phyloP scores from a whole-genome alignment of 1,140 invertebrate species.

The Drosophila mojavensis region DNA sequence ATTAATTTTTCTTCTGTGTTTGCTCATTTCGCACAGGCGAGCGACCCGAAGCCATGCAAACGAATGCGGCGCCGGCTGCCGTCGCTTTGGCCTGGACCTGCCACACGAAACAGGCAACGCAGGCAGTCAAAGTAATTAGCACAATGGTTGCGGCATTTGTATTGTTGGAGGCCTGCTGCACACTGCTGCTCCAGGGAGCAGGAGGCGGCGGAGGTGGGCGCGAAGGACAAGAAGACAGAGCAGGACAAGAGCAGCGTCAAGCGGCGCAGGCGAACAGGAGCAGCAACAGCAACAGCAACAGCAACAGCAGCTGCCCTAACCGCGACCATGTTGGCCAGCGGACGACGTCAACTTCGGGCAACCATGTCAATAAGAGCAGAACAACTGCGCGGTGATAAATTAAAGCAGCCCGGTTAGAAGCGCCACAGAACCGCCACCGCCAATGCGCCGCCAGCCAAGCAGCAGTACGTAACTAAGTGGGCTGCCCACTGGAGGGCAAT shows the following conservation, averaged over 20 bases:
- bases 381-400: slow-evolving; percentile 75
- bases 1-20: slow-evolving; percentile 39
- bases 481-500: slow-evolving; percentile 36
- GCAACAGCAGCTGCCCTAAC: slow-evolving; percentile 11
- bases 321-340: slow-evolving; percentile 26
- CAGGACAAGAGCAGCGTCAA: slow-evolving; percentile 17
- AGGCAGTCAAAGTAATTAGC: slow-evolving; percentile 82
- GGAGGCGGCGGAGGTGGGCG: slow-evolving; percentile 7
- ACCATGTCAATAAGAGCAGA: slow-evolving; percentile 69
- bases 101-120: slow-evolving; percentile 61
- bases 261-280: slow-evolving; percentile 17
- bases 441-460: slow-evolving; percentile 67
- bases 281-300: slow-evolving; percentile 4
- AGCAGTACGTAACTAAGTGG: slow-evolving; percentile 43
- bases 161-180: slow-evolving; percentile 75
- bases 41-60: slow-evolving; percentile 83
- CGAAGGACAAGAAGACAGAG: not conserved
- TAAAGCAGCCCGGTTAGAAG: slow-evolving; percentile 61
- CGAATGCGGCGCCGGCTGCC: slow-evolving; percentile 77
- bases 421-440: slow-evolving; percentile 67
- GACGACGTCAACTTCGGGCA: slow-evolving; percentile 18
- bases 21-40: slow-evolving; percentile 71
- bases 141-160: slow-evolving; percentile 77
- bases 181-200: slow-evolving; percentile 55
- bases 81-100: slow-evolving; percentile 70